These are phyloP conservation scores for Willowsia nigromaculata DNA, from an alignment of 2,888 invertebrate genomes.

Conservation along the genomic window DNA sequence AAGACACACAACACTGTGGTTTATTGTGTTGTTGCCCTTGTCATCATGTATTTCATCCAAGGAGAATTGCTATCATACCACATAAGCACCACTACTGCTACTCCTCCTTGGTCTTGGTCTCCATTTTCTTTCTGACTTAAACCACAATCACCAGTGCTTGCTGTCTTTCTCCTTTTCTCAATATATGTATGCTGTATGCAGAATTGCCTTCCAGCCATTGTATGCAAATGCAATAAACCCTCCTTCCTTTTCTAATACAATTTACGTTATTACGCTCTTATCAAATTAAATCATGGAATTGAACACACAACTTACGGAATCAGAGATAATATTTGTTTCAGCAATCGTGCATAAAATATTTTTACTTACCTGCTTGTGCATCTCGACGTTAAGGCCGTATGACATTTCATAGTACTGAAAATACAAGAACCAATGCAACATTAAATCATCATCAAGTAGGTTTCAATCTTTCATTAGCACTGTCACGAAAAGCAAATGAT, in stretches of 20 bases:
- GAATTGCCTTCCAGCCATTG: not conserved
- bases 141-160: conserved; percentile 25
- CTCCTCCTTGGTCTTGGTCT: not conserved
- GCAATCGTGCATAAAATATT: not conserved
- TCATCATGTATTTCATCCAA: conserved; percentile 48
- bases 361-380: conserved; percentile 89
- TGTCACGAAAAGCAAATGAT: too few species aligned
- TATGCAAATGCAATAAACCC: conserved; percentile 23
- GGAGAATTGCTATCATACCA: conserved; percentile 42
- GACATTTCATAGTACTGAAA: conserved; percentile 90
- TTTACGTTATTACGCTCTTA: conserved; percentile 28
- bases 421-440: not conserved
- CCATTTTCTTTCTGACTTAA: not conserved
- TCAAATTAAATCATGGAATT: conserved; percentile 27
- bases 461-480: too few species aligned
- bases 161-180: not conserved
- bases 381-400: conserved; percentile 95
- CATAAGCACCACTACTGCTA: conserved; percentile 11
- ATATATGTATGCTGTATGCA: not conserved
- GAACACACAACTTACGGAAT: not conserved
- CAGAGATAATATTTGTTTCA: not conserved
- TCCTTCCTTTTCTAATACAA: not conserved
- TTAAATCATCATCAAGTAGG: not conserved
- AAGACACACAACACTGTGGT: conserved; percentile 55
- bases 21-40: conserved; percentile 53